These are phyloP conservation scores for Boleophthalmus pectinirostris DNA, from an alignment of 2,113 vertebrate genomes.

Conservation along the genomic window DNA sequence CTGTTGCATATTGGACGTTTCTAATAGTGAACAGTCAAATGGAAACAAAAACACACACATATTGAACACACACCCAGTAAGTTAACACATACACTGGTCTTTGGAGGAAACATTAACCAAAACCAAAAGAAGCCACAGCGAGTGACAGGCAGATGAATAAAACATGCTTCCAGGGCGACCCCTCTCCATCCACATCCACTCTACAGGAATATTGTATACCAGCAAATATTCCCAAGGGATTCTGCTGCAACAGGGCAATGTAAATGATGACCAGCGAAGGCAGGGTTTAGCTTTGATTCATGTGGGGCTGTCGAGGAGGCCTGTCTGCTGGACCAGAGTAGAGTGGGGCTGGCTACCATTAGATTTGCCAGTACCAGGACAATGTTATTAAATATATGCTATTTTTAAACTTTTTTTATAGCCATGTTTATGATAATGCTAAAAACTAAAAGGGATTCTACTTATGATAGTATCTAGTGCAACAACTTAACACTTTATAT, in stretches of 20 bases:
- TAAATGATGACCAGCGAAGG: constrained; percentile 47
- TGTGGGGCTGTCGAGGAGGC: constrained; percentile 29
- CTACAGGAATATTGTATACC: constrained; percentile 49
- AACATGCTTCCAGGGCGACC: constrained; percentile 51
- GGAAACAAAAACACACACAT: constrained; percentile 1
- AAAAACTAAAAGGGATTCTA: too few species aligned
- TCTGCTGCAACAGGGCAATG: constrained; percentile 29
- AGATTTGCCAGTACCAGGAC: background rate
- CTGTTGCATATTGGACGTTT: background rate
- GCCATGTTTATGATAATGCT: too few species aligned
- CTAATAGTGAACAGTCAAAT: background rate
- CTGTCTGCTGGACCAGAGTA: constrained; percentile 10
- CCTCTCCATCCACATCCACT: constrained; percentile 35
- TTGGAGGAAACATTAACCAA: constrained; percentile 62
- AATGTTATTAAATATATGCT: background rate
- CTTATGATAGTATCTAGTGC: too few species aligned
- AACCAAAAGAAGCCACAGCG: constrained; percentile 51
- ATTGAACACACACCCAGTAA: constrained; percentile 34
- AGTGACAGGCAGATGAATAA: constrained; percentile 64
- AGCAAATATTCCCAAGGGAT: constrained; percentile 51
- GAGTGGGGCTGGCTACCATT: background rate
- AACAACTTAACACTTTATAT: background rate
- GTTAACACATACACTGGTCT: constrained; percentile 31
- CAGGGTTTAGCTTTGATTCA: constrained; percentile 35
- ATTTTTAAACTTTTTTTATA: background rate